Conservation (phyloP, 2,888 invertebrate genomes). For the Ennomos fuscantarius region DNA sequence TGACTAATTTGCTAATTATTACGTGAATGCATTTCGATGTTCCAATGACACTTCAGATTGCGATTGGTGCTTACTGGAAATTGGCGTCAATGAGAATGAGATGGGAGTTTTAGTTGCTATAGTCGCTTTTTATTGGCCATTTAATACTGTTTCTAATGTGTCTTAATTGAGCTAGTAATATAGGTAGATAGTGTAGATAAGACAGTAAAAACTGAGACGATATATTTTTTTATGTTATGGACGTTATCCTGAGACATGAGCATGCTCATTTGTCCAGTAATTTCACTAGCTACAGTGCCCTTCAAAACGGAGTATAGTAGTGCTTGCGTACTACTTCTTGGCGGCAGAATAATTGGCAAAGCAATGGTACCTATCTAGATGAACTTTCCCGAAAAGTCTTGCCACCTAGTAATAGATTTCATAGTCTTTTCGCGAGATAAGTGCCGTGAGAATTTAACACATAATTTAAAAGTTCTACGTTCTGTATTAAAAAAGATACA, state of each 20-base stretch:
- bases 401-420: too few species aligned
- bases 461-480: not conserved
- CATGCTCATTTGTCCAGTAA: too few species aligned
- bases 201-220: constrained; percentile 13
- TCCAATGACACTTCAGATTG: constrained; percentile 28
- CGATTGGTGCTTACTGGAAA: constrained; percentile 14
- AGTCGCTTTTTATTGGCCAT: constrained; percentile 5
- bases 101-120: constrained; percentile 5
- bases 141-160: constrained; percentile 7
- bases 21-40: constrained; percentile 42
- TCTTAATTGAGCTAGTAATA: constrained; percentile 4
- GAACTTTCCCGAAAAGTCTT: too few species aligned
- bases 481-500: not conserved
- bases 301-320: too few species aligned
- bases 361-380: too few species aligned
- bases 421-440: too few species aligned
- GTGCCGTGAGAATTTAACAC: too few species aligned
- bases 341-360: too few species aligned
- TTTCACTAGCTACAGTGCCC: too few species aligned
- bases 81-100: not conserved
- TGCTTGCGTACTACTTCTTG: too few species aligned
- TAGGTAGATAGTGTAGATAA: not conserved
- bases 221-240: too few species aligned
- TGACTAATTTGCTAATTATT: constrained; percentile 79
- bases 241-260: too few species aligned